Evolutionary conservation across 2,797 vertebrate genomes (phyloP).

Genomic region (Cheirogaleus major): DNA sequence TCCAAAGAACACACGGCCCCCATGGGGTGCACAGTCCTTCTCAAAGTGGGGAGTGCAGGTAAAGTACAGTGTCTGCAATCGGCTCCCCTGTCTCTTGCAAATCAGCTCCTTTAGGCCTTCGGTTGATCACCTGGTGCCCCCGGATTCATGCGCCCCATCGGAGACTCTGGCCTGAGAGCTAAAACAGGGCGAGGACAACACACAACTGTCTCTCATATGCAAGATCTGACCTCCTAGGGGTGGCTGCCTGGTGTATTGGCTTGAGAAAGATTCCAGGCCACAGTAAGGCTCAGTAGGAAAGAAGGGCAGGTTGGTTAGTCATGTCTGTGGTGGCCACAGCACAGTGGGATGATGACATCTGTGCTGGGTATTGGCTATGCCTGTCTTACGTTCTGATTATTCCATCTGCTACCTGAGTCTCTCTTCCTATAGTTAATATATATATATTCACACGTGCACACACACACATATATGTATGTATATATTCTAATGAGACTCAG

Average conservation of each 20-base stretch:
- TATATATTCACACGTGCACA: too few species aligned
- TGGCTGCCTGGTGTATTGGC: not conserved
- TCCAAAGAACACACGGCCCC: not conserved
- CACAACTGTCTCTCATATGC: not conserved
- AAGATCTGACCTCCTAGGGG: not conserved
- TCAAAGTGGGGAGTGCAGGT: not conserved
- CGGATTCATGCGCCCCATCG: too few species aligned
- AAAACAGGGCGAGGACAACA: not conserved
- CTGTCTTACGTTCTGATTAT: not conserved
- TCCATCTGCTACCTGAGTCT: not conserved
- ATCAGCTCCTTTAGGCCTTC: not conserved
- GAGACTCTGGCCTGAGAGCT: not conserved
- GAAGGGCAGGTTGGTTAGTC: not conserved
- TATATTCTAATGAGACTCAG: constrained; percentile 18
- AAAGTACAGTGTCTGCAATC: not conserved
- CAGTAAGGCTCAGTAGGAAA: not conserved
- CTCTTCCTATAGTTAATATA: not conserved
- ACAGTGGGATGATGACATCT: not conserved
- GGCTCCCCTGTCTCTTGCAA: not conserved
- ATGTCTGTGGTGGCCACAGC: not conserved
- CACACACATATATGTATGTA: not conserved
- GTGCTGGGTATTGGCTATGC: not conserved
- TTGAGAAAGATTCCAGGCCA: not conserved
- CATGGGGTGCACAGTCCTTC: not conserved
- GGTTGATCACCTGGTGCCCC: not conserved